Evolutionary conservation across 2,797 vertebrate species (phyloP), one percentile per base, ranked within the genome.

Genomic region (Phrynocephalus forsythii): DNA sequence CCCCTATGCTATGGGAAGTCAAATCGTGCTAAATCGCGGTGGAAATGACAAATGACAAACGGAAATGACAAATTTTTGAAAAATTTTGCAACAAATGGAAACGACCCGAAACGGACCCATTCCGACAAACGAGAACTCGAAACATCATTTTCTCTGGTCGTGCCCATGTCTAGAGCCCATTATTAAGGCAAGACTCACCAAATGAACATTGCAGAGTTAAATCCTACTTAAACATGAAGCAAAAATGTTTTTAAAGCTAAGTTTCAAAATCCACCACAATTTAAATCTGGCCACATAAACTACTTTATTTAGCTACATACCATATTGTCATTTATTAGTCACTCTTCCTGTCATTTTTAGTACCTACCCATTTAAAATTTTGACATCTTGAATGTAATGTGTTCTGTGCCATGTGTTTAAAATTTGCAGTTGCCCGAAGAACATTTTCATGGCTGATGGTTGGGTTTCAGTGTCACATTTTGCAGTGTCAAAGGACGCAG

Each of bases 401-500:
- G 79, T 85, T 79, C 18, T 33, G n/a, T 69, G n/a, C 20, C 52
- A 20, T 11, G 44, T 44, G 20, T 85, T 78, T 79, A 66, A 69
- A 69, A 69, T 79, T 9, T 8, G 66, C 67, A 60, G 66, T 50
- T 78, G 28, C 15, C n/a, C 67, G 26, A 18, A 67, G 18, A 77
- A 77, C 11, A n/a, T 52, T 77, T 77, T 48, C 63, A 77, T 77
- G 60, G n/a, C 48, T n/a, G 73, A 60, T 60, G 52, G 60, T 56
- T 85, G 44, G 68, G 52, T 79, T 79, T 68, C 26, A 63, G 24
- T 79, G 38, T 68, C 20, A 78, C 63, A 79, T 85, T 85, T 28
- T 79, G 44, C 20, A 69, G 10, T 68, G 75, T 78, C 38, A 78
- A 6, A 78, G 66, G 5, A 26, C 28, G 68, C 7, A 50, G 48